Evolutionary conservation across 2,113 vertebrate genomes (phyloP).

Genomic region (Psammodynastes pulverulentus): DNA sequence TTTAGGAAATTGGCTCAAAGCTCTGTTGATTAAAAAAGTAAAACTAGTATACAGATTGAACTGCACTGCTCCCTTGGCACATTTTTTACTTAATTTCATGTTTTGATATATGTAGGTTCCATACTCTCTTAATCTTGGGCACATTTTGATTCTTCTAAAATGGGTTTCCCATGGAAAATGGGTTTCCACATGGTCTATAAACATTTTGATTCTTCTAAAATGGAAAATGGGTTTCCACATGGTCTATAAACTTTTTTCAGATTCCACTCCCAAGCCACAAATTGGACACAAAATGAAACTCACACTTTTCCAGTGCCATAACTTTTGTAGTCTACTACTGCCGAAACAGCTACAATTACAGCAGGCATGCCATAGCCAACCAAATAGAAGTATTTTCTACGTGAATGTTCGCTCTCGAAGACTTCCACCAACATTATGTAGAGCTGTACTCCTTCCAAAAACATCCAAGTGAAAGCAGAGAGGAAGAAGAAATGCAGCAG

Average conservation of each 20-base stretch:
- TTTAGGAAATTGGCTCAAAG: background rate
- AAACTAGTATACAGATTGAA: background rate
- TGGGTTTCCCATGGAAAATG: too few relatives aligned
- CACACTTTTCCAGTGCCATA: constrained; percentile 96
- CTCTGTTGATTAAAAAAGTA: background rate
- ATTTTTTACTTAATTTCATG: background rate
- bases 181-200: background rate
- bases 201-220: background rate
- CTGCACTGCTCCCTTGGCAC: background rate
- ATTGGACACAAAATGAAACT: constrained; percentile 59
- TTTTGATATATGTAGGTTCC: background rate
- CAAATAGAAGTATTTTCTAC: constrained; percentile 92
- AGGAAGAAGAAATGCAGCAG: constrained; percentile 98
- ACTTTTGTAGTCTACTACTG: constrained; percentile 93
- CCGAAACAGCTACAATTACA: constrained; percentile 89
- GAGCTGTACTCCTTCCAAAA: constrained; percentile 95
- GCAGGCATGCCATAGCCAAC: constrained; percentile 94
- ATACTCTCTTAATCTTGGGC: background rate
- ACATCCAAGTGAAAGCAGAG: constrained; percentile 99
- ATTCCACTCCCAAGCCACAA: background rate
- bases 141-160: background rate
- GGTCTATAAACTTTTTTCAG: background rate
- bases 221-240: too few relatives aligned
- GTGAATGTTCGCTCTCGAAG: constrained; percentile 95
- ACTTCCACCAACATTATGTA: constrained; percentile 99